Conservation (phyloP, 2,888 invertebrate genomes). For the Diarsia rubi region DNA sequence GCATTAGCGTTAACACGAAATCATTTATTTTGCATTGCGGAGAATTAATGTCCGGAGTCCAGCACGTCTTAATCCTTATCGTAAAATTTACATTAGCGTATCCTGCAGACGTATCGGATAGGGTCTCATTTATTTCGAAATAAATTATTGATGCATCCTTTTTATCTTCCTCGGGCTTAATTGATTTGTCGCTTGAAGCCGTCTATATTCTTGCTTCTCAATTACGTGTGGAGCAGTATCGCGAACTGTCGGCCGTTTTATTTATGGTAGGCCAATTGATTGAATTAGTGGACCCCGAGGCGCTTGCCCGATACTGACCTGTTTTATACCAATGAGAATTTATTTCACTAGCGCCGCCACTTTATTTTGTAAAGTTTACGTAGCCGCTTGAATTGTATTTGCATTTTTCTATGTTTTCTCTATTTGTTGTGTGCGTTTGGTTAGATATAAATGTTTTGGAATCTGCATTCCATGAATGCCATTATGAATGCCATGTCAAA, state of each 20-base stretch:
- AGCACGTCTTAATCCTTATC: conserved; percentile 69
- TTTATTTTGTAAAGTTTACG: conserved; percentile 75
- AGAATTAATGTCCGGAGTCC: conserved; percentile 62
- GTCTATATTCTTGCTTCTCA: conserved; percentile 86
- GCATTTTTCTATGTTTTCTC: conserved; percentile 3
- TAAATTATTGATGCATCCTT: conserved; percentile 86
- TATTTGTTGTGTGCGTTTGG: background rate
- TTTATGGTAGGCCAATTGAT: conserved; percentile 89
- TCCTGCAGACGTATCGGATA: conserved; percentile 70
- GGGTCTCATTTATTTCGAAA: conserved; percentile 76
- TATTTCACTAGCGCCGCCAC: conserved; percentile 79
- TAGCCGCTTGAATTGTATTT: conserved; percentile 58
- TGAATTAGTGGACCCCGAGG: conserved; percentile 89
- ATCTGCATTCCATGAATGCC: background rate
- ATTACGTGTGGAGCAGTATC: conserved; percentile 86
- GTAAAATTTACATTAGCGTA: conserved; percentile 73
- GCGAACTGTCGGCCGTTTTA: conserved; percentile 85
- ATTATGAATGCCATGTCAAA: no score
- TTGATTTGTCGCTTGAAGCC: conserved; percentile 88
- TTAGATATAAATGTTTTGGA: background rate
- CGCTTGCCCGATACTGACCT: conserved; percentile 82
- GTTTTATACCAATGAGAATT: conserved; percentile 82
- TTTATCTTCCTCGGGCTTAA: conserved; percentile 86
- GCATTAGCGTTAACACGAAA: conserved; percentile 56
- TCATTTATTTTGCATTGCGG: conserved; percentile 52